Evolutionary conservation across 2,888 invertebrate genomes (phyloP).

Genomic region (Fissipunctia ypsillon): DNA sequence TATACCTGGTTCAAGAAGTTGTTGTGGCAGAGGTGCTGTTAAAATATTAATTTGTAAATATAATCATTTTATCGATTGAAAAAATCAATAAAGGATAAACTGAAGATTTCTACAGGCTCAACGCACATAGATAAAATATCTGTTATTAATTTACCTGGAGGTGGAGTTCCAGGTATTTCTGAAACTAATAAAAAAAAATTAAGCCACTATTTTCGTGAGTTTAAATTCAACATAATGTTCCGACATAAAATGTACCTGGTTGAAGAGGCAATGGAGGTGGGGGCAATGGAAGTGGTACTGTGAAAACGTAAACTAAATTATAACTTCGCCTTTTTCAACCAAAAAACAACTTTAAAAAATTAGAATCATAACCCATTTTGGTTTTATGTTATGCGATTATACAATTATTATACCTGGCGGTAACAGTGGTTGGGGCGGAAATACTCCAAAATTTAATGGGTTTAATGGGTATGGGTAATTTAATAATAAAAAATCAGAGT

Average conservation of each 20-base stretch:
- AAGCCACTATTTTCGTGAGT: background rate
- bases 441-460: background rate
- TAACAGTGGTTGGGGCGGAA: background rate
- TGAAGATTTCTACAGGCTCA: background rate
- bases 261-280: background rate
- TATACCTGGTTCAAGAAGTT: conserved; percentile 1
- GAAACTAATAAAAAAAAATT: background rate
- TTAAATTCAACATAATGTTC: too few relatives aligned
- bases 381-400: background rate
- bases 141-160: conserved; percentile 7
- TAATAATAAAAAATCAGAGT: too few relatives aligned
- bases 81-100: too few relatives aligned
- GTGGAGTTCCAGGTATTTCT: background rate
- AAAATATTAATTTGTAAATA: background rate
- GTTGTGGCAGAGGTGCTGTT: conserved; percentile 9
- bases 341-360: background rate
- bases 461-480: too few relatives aligned
- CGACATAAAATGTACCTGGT: conserved; percentile 7
- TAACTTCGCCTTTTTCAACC: background rate
- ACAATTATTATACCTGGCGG: conserved; percentile 1
- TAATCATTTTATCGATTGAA: background rate
- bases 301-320: background rate
- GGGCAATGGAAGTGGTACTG: background rate
- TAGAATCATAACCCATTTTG: background rate
- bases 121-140: background rate